Base-by-base conservation (phyloP, 2,888 invertebrate genomes). In the Crematogaster levior region DNA sequence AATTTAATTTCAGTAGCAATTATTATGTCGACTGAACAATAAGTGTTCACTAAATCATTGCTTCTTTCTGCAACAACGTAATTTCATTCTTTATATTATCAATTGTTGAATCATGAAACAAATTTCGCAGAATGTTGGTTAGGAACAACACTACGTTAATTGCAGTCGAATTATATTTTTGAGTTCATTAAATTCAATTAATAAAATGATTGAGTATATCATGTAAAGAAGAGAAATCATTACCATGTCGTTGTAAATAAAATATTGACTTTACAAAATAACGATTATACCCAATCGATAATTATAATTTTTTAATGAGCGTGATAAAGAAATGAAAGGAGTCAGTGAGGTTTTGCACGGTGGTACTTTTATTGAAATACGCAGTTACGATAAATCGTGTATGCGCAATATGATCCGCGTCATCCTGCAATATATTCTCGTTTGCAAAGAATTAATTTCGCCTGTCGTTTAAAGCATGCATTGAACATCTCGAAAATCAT, bases 211-310 rank as follows among this genome's bases (percentile, higher is more conserved):
- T n/a, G n/a, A n/a, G n/a, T n/a, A n/a, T 21, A 40, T 2, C 27
- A 0, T 66, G 66, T 30, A 66, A 21, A 9, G 18, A 21, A 9
- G 18, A 30, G 46, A 66, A 77, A 10, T 77, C 21, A 66, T 56
- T 30, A 12, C 27, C 75, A n/a, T 40, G 66, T 2, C 24, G 37
- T 51, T 18, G 18, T 21, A 46, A 30, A n/a, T 24, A 21, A 48
- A 74, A 34, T 27, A 10, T 53, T 15, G 21, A 15, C 40, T n/a
- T 24, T 15, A 18, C 21, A 53, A 77, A 77, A 66, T 77, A 77
- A 66, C 40, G 51, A 43, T 77, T 77, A 53, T 15, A 21, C 12
- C 37, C 30, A 43, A 66, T 66, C 21, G 24, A 56, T 30, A 37
- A 53, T 63, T 15, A 21, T 65, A 53, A 66, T 24, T 48, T 24